Base-by-base conservation (phyloP, 2,113 vertebrate species). In the Cyphomyrus discorhynchus region DNA sequence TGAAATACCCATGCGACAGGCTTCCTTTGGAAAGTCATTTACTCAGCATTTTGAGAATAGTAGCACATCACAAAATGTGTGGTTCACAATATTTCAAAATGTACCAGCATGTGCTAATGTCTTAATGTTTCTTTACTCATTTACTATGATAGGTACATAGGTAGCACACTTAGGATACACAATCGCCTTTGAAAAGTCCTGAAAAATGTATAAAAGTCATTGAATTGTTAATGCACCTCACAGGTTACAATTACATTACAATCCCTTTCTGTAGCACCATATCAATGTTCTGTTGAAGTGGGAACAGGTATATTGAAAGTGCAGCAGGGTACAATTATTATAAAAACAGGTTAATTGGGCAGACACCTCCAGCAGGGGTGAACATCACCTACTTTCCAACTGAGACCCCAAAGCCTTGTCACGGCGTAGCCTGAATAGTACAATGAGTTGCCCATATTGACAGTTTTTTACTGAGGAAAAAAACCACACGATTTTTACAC, bases 51-150 rank as follows among this genome's bases (percentile, higher is more conserved):
- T 83, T 56, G 77, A 89, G 90, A 89, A 92, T 91, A 93, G 66
- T 88, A 89, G 90, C 89, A 91, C 92, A 92, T 77, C 88, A 91
- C 88, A 93, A 87, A 90, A 91, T 42, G 49, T 91, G 77, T 88
- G 85, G 49, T 92, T 93, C 8, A 91, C 90, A 89, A 49, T 89
- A 91, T 90, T 95, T 96, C 94, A 95, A 95, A 94, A 95, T 95
- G 93, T 50, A 93, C 90, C 94, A 95, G 94, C 92, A 90, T 94
- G 91, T 91, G 90, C 85, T 92, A 92, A 92, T 93, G 92, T 88
- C 86, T 91, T 80, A 21, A 92, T 56, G 52, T 93, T 87, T 53
- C 89, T 91, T 90, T 53, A 91, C 80, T 89, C 92, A 87, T 92
- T 89, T 45, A 35, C n/a, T 89, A 35, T 19, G 1, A 27, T 90